Percentiles rank a stretch among this genome's conserved stretches.
These are phyloP conservation scores for Sandelia bainsii DNA, from an alignment of 2,797 vertebrate species.

Conservation along the genomic window DNA sequence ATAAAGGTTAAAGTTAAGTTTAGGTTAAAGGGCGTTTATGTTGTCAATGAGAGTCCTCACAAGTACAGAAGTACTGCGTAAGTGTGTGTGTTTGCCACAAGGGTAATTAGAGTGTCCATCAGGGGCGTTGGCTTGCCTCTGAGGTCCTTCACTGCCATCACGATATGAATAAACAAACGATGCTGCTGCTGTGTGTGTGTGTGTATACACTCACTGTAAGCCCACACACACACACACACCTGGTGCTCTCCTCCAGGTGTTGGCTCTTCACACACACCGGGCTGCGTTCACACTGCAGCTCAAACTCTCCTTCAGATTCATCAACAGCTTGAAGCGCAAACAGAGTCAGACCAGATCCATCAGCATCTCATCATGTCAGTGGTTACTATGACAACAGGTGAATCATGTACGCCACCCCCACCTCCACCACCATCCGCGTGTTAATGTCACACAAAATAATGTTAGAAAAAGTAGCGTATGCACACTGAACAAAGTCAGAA, in stretches of 20 bases:
- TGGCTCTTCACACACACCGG: constrained; percentile 33
- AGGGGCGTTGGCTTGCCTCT: too few relatives aligned
- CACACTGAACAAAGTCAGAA: not conserved
- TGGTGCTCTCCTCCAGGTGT: constrained; percentile 36
- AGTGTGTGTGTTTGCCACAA: not conserved
- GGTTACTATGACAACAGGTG: constrained; percentile 10
- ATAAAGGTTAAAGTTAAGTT: not conserved
- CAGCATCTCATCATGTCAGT: constrained; percentile 5
- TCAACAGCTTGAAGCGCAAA: constrained; percentile 4
- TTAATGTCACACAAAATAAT: not conserved
- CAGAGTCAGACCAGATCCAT: not conserved
- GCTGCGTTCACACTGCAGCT: constrained; percentile 11
- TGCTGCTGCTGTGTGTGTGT: constrained; percentile 1
- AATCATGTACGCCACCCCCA: not conserved
- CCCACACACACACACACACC: constrained; percentile 12
- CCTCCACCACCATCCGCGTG: too few relatives aligned
- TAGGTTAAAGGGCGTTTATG: not conserved
- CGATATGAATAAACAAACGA: constrained; percentile 23
- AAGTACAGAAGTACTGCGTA: not conserved
- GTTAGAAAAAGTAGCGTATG: not conserved
- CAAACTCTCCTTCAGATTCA: constrained; percentile 29
- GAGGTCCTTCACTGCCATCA: constrained; percentile 21
- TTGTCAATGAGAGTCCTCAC: not conserved
- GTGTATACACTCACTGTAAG: not conserved
- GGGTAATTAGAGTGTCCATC: constrained; percentile 1